Evolutionary conservation across 2,797 vertebrate genomes (phyloP).

Genomic region (Telmatherina bonti): DNA sequence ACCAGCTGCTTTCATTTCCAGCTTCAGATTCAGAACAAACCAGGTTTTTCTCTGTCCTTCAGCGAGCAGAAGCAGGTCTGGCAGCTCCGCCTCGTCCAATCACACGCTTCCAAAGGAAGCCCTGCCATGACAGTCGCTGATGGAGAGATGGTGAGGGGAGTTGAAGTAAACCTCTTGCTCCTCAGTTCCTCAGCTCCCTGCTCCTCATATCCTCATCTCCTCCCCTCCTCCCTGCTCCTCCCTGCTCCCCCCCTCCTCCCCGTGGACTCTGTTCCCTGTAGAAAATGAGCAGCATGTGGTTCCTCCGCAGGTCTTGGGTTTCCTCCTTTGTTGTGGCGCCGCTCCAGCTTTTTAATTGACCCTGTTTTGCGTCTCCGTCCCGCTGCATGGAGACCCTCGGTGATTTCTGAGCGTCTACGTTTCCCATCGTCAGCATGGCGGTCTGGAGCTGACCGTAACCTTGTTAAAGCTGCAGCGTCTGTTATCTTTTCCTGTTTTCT

Average conservation of each 20-base stretch:
- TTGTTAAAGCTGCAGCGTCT: slow-evolving; percentile 54
- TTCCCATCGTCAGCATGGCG: slow-evolving; percentile 73
- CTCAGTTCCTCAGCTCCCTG: too few relatives aligned
- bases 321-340: slow-evolving; percentile 79
- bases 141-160: slow-evolving; percentile 71
- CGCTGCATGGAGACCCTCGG: slow-evolving; percentile 50
- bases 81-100: slow-evolving; percentile 66
- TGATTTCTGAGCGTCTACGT: slow-evolving; percentile 70
- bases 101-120: slow-evolving; percentile 71
- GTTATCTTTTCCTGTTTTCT: too few relatives aligned
- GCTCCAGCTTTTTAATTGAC: slow-evolving; percentile 78
- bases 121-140: slow-evolving; percentile 74
- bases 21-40: too few relatives aligned
- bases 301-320: slow-evolving; percentile 70
- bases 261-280: slow-evolving; percentile 69
- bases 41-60: too few relatives aligned
- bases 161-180: slow-evolving; percentile 72
- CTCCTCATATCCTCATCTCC: too few relatives aligned
- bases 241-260: slow-evolving; percentile 62
- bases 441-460: slow-evolving; percentile 62
- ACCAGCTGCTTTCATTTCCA: too few relatives aligned
- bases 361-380: slow-evolving; percentile 56
- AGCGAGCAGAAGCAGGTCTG: slow-evolving; percentile 39
- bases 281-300: slow-evolving; percentile 79
- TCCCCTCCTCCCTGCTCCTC: too few relatives aligned